Evolutionary conservation across 2,888 invertebrate species (phyloP).

Genomic region (Caenorhabditis macrosperma): DNA sequence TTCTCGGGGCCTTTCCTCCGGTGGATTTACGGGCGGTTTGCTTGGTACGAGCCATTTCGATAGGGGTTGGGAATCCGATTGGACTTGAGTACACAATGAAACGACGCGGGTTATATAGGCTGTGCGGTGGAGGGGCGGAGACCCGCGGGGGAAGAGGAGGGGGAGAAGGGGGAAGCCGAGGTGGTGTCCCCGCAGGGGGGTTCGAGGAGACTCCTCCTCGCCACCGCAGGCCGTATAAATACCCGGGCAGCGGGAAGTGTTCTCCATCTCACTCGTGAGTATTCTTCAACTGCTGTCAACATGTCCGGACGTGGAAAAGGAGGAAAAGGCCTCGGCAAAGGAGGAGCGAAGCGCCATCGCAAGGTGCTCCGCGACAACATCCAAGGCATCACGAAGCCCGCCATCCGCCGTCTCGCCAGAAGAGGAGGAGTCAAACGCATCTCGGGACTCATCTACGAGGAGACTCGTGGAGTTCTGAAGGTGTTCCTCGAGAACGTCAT

Average conservation of each 20-base stretch:
- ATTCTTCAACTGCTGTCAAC: too few species aligned
- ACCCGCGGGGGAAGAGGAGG: neutral
- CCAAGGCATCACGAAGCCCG: slow-evolving; percentile 74
- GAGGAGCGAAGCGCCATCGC: slow-evolving; percentile 86
- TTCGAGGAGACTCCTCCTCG: neutral
- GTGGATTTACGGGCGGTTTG: slow-evolving; percentile 70
- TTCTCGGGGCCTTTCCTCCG: slow-evolving; percentile 71
- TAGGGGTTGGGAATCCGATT: too few species aligned
- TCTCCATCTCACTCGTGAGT: too few species aligned
- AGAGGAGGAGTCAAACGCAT: slow-evolving; percentile 81
- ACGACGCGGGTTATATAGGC: neutral
- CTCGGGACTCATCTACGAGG: slow-evolving; percentile 76
- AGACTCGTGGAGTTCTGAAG: slow-evolving; percentile 81
- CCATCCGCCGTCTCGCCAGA: slow-evolving; percentile 82
- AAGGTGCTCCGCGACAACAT: slow-evolving; percentile 74
- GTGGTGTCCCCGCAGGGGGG: neutral
- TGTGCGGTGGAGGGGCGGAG: neutral
- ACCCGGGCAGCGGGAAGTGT: too few species aligned
- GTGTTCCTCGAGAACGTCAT: slow-evolving; percentile 90
- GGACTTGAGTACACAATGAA: neutral
- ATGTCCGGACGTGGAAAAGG: too few species aligned
- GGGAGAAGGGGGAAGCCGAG: neutral
- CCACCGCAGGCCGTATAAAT: neutral
- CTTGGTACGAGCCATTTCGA: slow-evolving; percentile 67
- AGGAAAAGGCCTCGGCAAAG: too few species aligned